Conservation (phyloP, 2,113 vertebrate genomes). For the Marcusenius ussheri region DNA sequence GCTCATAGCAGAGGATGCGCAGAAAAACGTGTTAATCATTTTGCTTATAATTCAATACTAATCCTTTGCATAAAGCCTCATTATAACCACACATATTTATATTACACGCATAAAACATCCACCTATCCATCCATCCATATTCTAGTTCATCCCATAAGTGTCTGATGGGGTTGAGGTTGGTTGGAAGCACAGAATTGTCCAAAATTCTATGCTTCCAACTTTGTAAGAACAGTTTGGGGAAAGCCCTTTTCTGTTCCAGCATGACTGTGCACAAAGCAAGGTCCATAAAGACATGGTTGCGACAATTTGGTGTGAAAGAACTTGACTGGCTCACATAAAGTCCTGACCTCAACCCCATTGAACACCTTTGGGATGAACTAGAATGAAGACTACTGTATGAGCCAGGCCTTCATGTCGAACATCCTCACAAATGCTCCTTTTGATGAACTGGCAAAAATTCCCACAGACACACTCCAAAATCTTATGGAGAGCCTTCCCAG, state of each 20-base stretch:
- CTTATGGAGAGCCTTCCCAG: not conserved
- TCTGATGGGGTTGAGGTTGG: too few species aligned
- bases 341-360: not conserved
- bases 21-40: not conserved
- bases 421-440: not conserved
- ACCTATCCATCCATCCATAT: not conserved
- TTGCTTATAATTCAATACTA: too few species aligned
- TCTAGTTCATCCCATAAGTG: too few species aligned
- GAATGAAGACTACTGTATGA: not conserved
- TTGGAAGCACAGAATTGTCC: too few species aligned
- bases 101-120: not conserved
- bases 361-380: not conserved
- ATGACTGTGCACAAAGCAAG: not conserved
- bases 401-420: not conserved
- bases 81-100: too few species aligned
- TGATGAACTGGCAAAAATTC: not conserved
- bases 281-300: not conserved
- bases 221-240: not conserved
- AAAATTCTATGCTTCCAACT: not conserved
- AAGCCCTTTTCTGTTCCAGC: not conserved
- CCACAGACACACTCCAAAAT: not conserved
- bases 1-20: not conserved
- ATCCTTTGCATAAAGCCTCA: too few species aligned
- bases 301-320: not conserved
- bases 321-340: not conserved